Conservation (phyloP, 2,113 vertebrate genomes). For the Balaenoptera acutorostrata region DNA sequence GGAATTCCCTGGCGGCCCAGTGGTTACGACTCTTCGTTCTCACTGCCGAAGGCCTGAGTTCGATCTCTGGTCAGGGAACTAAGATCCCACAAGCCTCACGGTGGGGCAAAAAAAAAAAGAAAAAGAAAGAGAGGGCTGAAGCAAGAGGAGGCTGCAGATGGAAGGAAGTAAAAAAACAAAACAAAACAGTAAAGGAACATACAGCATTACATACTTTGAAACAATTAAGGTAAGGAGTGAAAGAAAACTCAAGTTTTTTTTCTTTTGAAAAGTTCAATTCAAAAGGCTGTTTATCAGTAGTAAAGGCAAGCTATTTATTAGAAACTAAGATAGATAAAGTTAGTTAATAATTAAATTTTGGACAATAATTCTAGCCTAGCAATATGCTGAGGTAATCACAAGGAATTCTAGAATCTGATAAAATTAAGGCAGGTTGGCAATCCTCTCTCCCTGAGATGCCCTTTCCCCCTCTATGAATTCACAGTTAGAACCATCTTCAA, state of each 20-base stretch:
- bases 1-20: neutral
- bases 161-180: neutral
- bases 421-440: neutral
- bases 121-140: neutral
- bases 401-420: conserved; percentile 37
- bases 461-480: neutral
- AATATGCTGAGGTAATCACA: conserved; percentile 20
- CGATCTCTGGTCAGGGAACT: neutral
- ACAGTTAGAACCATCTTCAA: neutral
- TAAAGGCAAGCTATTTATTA: conserved; percentile 48
- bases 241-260: neutral
- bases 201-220: neutral
- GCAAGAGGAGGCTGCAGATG: neutral
- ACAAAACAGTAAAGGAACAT: neutral
- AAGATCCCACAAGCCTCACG: neutral
- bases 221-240: neutral
- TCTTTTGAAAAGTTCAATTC: conserved; percentile 29
- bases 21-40: neutral
- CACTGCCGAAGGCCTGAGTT: neutral
- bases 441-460: neutral
- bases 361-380: conserved; percentile 13
- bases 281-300: conserved; percentile 37
- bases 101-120: neutral
- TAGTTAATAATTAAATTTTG: conserved; percentile 66
- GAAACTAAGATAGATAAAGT: conserved; percentile 52